phyloP scores from a whole-genome alignment of 2,797 vertebrate genomes.

The Tarsius wallacei region DNA sequence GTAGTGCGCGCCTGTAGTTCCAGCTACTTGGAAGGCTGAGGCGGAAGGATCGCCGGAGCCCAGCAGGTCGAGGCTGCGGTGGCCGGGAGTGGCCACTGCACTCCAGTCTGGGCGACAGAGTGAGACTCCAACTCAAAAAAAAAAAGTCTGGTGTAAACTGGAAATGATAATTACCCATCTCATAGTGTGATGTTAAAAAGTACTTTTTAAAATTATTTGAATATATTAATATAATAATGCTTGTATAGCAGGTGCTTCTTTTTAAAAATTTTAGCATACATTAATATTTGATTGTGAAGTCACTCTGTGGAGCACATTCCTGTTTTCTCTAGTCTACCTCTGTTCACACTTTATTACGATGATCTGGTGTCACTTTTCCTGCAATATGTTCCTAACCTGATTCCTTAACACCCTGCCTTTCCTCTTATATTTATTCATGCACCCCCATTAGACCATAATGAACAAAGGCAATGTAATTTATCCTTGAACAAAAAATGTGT shows the following conservation, averaged over 20 bases:
- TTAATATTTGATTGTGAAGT: background rate
- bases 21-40: no score
- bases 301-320: background rate
- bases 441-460: background rate
- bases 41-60: no score
- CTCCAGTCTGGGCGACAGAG: no score
- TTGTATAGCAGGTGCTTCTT: background rate
- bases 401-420: background rate
- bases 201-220: background rate
- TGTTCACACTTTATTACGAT: background rate
- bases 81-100: no score
- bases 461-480: background rate
- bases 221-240: background rate
- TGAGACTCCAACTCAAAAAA: no score
- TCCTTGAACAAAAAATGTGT: conserved; percentile 34
- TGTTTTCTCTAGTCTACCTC: background rate
- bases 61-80: no score
- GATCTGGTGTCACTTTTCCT: background rate
- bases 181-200: conserved; percentile 28
- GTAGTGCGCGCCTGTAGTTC: no score
- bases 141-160: background rate
- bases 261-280: background rate
- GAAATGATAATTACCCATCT: background rate
- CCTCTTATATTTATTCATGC: background rate
- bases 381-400: background rate